Base-by-base conservation (phyloP, 2,888 invertebrate species). In the Amphipoea oculea region DNA sequence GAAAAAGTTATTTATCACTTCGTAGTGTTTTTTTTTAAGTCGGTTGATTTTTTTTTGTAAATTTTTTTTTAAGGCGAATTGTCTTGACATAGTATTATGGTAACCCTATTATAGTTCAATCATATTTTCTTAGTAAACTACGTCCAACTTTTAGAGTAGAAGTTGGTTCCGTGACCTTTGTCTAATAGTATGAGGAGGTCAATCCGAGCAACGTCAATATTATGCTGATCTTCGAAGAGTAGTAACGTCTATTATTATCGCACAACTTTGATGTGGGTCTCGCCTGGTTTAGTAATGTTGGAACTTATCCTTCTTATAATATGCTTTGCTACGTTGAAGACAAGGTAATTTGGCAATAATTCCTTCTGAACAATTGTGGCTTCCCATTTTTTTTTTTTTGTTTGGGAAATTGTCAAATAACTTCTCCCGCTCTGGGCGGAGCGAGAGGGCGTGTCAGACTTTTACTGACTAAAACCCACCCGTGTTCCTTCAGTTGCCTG, bases 81-180 rank as follows among this genome's bases (percentile, higher is more conserved):
- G 11, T 40, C 4, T 63, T 36, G 36, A 36, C 36, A 3, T 36
- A 12, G 9, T 20, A 20, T 36, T 63, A 9, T 63, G 36, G 20
- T 40, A 14, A 40, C 42, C 74, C 81, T 62, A 62, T 23, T 1
- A 23, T 9, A 73, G 5, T 62, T 81, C 12, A 14, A 70, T 73
- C 5, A 20, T 70, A 62, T 85, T 85, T 73, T 73, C 85, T 60
- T 48, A 60, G 48, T 54, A n/a, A 81, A 69, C 63, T 77, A 42
- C 36, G 42, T 9, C 14, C 12, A 73, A 85, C 81, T 82, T 84
- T 80, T 17, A 69, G 81, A 48, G 60, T 65, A 65, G n/a, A 73
- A 70, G 40, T 73, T 67, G 14, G 48, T 62, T 48, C 12, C 0
- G 60, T 69, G 85, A 73, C 60, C 69, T 85, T 69, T 23, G 48